These are phyloP conservation scores for Macrotis lagotis DNA, from an alignment of 2,113 vertebrate species.

Conservation along the genomic window DNA sequence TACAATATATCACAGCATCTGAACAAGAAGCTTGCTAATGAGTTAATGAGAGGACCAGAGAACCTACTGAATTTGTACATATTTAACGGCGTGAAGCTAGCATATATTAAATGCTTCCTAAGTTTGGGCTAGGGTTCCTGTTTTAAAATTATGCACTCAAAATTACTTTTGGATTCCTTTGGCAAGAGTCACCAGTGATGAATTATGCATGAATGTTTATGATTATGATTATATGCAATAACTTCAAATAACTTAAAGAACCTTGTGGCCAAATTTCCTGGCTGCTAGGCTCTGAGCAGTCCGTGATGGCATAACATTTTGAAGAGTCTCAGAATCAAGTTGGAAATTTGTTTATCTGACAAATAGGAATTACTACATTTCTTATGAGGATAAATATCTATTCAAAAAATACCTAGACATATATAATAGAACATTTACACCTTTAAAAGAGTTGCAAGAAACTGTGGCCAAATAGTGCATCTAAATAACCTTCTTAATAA, in stretches of 20 bases:
- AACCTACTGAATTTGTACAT: neutral
- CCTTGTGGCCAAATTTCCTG: neutral
- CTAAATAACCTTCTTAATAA: neutral
- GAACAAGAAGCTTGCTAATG: no score
- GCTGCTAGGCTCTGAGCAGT: neutral
- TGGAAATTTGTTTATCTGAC: constrained; percentile 10
- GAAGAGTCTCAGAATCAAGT: constrained; percentile 31
- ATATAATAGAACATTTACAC: neutral
- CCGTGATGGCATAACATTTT: neutral
- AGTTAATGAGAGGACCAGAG: neutral
- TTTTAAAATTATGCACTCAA: neutral
- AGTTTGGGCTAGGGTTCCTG: neutral
- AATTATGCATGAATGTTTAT: neutral
- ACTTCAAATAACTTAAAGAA: neutral
- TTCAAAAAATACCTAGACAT: constrained; percentile 6
- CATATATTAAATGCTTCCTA: neutral
- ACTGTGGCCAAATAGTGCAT: neutral
- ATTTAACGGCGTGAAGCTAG: neutral
- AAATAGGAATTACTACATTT: neutral
- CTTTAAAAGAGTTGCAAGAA: constrained; percentile 46
- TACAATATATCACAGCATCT: neutral
- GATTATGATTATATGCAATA: neutral
- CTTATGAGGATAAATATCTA: constrained; percentile 41
- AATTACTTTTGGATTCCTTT: neutral
- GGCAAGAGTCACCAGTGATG: neutral